A percentile compares a stretch with the other conserved stretches of the same genome.
Evolutionary conservation across 1,140 invertebrate genomes (phyloP).

Genomic region (Tetraneura akinire): DNA sequence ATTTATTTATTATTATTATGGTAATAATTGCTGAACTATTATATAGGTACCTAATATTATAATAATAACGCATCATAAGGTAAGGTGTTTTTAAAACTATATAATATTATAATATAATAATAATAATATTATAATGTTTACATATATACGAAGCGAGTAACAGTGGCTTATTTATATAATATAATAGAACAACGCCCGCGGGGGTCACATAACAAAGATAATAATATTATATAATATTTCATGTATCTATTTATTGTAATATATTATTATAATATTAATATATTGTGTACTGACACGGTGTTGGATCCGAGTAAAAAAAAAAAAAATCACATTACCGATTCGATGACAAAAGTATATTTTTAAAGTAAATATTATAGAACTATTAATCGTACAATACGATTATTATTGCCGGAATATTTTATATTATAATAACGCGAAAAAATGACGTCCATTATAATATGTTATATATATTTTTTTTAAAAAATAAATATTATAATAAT

Average conservation of each 20-base stretch:
- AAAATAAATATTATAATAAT: too few relatives aligned
- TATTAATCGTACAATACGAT: background rate
- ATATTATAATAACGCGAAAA: conserved; percentile 15
- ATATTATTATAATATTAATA: background rate
- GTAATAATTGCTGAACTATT: conserved; percentile 13
- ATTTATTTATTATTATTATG: conserved; percentile 20
- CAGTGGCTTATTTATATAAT: conserved; percentile 38
- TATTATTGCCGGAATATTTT: background rate
- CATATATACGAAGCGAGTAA: conserved; percentile 33
- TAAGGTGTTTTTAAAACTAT: conserved; percentile 31
- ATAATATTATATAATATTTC: conserved; percentile 29
- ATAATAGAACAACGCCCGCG: conserved; percentile 14
- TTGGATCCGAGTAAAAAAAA: background rate
- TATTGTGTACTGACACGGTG: background rate
- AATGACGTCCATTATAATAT: background rate
- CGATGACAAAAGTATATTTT: background rate
- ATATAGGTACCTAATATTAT: too few relatives aligned
- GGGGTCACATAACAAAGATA: conserved; percentile 33
- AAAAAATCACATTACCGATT: conserved; percentile 10
- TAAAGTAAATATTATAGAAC: background rate
- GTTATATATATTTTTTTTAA: too few relatives aligned
- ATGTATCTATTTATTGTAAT: conserved; percentile 13
- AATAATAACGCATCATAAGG: too few relatives aligned
- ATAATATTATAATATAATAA: background rate
- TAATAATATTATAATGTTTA: conserved; percentile 20